Base-by-base conservation (phyloP, 1,140 invertebrate genomes). In the Pseudomyrmex cubaensis region DNA sequence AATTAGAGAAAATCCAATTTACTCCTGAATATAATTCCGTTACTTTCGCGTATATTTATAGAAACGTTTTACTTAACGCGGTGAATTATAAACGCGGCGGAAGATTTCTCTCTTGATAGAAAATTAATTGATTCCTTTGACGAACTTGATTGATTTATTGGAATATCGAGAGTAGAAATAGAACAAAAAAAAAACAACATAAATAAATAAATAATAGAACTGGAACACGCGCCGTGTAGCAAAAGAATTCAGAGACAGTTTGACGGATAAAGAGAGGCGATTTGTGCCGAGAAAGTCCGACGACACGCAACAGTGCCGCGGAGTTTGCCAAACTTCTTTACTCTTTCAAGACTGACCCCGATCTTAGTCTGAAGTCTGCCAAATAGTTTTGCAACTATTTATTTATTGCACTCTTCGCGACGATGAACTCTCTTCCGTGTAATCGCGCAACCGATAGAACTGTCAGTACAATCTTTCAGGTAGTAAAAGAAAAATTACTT, bases 321-420 rank as follows among this genome's bases (percentile, higher is more conserved):
- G n/a, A 64, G 2, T 64, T 76, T 76, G 61, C 46, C 10, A 76
- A 52, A 63, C 12, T 63, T 75, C 15, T 12, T 56, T 17, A 17
- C 54, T 46, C 25, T 20, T 76, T n/a, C 15, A 17, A 52, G 15
- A 64, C 52, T 64, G 62, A 25, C 61, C 15, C 22, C 15, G 15
- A 48, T 3, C 17, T 25, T 12, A 61, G 9, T 2, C 20, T 25
- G 25, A 9, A 50, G 46, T 64, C 22, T 64, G 59, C 59, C 59
- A 76, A 64, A 76, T 76, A 76, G 46, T 76, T 76, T 76, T 12
- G 13, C 62, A 76, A 35, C 3, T 76, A 64, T 76, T 64, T 61
- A 66, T 52, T 17, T 12, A 20, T 15, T 52, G 35, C n/a, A 52
- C 3, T 66, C 48, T 52, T 46, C 22, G n/a, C 12, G 61, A 64